Base-by-base conservation (phyloP, 2,888 invertebrate genomes). In the Torymus aiolomorphi region DNA sequence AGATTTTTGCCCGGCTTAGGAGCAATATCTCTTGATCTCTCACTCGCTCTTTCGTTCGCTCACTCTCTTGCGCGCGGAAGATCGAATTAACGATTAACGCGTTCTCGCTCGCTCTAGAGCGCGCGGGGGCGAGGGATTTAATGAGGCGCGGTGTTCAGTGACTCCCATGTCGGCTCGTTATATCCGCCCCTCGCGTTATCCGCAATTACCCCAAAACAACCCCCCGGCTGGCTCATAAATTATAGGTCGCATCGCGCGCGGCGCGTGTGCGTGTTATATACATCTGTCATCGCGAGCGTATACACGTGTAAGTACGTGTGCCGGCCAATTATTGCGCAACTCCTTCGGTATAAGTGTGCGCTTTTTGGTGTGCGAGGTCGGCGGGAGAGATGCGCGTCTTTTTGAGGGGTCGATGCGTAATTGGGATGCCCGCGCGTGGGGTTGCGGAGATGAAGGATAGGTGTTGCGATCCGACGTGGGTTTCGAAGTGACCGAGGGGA, bases 81-180 rank as follows among this genome's bases (percentile, higher is more conserved):
- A 73, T 73, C 78, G 74, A 73, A 73, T 67, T 73, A 56, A 74
- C 61, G 78, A 71, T 71, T 71, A 77, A 77, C 62, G 61, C 52
- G 61, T 18, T 31, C 2, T 51, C 11, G 13, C 18, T 20, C 61
- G 57, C 49, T 11, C 2, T 59, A 31, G 42, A 13, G 16, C 18
- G n/a, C 8, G 24, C 5, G 11, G 2, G 57, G 49, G 2, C 20
- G 20, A 20, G 63, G 24, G 56, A 63, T 69, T 69, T 74, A 73
- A 69, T 31, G 78, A 74, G 20, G 74, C 67, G 86, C 82, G 89
- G 90, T 89, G 89, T 90, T 89, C 86, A 86, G 87, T 90, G 87
- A 88, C 89, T 89, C 90, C 89, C 89, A 88, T 88, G 89, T 89
- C 88, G 89, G 89, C 89, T 90, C 88, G 90, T 90, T 90, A 90